A percentile compares a stretch with the other conserved stretches of the same genome.
Conservation (phyloP, 2,113 vertebrate genomes). For the Labeo catla region DNA sequence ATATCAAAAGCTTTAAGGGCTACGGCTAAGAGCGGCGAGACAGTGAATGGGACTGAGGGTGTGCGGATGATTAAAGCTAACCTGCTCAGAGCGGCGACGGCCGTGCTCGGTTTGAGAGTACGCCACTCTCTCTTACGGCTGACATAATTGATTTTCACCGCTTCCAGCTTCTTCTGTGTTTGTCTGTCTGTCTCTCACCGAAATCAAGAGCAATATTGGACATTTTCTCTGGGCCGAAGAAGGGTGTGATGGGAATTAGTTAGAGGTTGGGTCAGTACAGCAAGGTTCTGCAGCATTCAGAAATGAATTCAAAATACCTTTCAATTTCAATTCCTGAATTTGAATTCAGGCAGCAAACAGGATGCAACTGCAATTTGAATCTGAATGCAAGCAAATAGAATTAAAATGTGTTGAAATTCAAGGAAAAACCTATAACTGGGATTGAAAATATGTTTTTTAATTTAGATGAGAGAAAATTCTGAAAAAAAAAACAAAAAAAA, state of each 20-base stretch:
- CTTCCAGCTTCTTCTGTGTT: constrained; percentile 52
- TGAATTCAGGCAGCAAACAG: background rate
- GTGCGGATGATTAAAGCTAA: constrained; percentile 72
- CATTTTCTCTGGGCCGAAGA: background rate
- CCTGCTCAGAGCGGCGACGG: constrained; percentile 60
- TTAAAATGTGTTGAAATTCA: background rate
- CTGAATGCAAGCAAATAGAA: background rate
- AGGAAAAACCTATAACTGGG: background rate
- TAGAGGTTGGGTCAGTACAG: background rate
- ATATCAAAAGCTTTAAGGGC: constrained; percentile 71
- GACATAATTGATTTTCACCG: constrained; percentile 66
- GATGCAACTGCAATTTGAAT: background rate
- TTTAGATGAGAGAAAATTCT: no score
- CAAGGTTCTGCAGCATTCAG: background rate
- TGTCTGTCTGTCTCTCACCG: constrained; percentile 18
- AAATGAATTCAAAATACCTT: background rate
- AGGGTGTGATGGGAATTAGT: background rate
- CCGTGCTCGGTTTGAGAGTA: constrained; percentile 52
- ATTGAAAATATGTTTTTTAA: no score
- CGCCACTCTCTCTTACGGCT: constrained; percentile 46
- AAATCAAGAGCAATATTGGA: constrained; percentile 37
- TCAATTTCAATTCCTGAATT: background rate
- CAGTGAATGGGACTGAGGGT: constrained; percentile 65
- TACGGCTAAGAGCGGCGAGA: constrained; percentile 56
- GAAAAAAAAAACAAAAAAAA: no score